Conservation (phyloP, 2,797 vertebrate genomes). For the Ptychobarbus kaznakovi region DNA sequence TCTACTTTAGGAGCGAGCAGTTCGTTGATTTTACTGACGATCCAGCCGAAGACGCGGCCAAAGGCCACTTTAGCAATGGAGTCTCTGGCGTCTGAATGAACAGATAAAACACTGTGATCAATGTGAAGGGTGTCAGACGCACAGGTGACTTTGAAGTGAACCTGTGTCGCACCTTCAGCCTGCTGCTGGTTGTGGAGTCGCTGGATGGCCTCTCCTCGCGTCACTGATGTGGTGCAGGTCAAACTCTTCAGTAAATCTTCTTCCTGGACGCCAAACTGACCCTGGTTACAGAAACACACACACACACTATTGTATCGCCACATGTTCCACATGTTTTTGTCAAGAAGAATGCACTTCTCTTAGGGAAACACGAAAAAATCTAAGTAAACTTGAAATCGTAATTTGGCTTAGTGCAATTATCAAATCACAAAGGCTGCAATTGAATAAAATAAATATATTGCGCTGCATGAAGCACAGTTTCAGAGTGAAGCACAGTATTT, state of each 20-base stretch:
- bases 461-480: neutral
- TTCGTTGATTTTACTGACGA: slow-evolving; percentile 79
- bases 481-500: neutral
- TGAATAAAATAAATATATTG: neutral
- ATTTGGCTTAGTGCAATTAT: neutral
- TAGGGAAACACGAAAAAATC: no score
- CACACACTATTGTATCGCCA: neutral
- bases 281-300: slow-evolving; percentile 61
- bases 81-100: slow-evolving; percentile 75
- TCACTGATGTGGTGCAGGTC: slow-evolving; percentile 73
- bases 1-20: slow-evolving; percentile 71
- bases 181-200: slow-evolving; percentile 80
- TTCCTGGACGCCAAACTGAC: slow-evolving; percentile 80
- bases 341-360: neutral
- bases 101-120: neutral
- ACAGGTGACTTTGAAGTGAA: neutral
- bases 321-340: neutral
- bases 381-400: neutral
- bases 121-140: neutral
- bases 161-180: slow-evolving; percentile 72
- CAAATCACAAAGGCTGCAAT: no score
- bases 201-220: slow-evolving; percentile 78
- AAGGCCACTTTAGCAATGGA: slow-evolving; percentile 80
- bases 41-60: slow-evolving; percentile 80
- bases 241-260: slow-evolving; percentile 78